phyloP scores from a whole-genome alignment of 2,797 vertebrate genomes.

The Myotis findleyi region DNA sequence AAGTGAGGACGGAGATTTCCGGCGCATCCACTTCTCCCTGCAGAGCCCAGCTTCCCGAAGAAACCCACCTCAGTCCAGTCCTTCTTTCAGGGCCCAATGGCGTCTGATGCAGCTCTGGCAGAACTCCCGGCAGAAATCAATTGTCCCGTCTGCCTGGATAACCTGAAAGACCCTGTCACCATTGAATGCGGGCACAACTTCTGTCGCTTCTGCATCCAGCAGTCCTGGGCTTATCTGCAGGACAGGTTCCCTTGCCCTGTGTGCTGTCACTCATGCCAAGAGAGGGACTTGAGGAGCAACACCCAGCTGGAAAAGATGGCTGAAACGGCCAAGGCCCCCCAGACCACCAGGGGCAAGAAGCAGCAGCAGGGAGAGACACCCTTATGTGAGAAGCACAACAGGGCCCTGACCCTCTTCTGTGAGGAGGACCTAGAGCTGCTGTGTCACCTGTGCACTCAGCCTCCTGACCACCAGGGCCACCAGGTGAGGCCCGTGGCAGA shows the following conservation, averaged over 20 bases:
- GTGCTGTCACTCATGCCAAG: constrained; percentile 83
- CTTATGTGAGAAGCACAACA: constrained; percentile 85
- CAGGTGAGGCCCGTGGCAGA: constrained; percentile 82
- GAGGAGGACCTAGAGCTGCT: not conserved
- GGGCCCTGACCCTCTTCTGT: constrained; percentile 83
- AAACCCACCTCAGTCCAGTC: not conserved
- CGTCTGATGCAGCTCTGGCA: rapidly evolving
- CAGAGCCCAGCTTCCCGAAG: not conserved
- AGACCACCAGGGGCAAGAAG: not conserved
- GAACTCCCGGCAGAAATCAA: constrained; percentile 42
- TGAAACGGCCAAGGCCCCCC: not conserved
- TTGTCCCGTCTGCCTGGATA: constrained; percentile 73
- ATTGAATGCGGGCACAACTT: constrained; percentile 82
- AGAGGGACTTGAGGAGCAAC: constrained; percentile 87
- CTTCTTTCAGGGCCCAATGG: not conserved
- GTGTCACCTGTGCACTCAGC: not conserved
- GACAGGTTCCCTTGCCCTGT: constrained; percentile 86
- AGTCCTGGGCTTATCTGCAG: not conserved
- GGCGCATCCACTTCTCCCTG: no score
- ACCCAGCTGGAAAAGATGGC: constrained; percentile 46
- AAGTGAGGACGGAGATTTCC: no score
- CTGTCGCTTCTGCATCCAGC: constrained; percentile 62
- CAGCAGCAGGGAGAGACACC: rapidly evolving
- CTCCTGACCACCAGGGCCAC: constrained; percentile 86
- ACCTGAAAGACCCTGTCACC: constrained; percentile 66